Evolutionary conservation across 2,113 vertebrate species (phyloP).

Genomic region (Muntiacus muntjak): DNA sequence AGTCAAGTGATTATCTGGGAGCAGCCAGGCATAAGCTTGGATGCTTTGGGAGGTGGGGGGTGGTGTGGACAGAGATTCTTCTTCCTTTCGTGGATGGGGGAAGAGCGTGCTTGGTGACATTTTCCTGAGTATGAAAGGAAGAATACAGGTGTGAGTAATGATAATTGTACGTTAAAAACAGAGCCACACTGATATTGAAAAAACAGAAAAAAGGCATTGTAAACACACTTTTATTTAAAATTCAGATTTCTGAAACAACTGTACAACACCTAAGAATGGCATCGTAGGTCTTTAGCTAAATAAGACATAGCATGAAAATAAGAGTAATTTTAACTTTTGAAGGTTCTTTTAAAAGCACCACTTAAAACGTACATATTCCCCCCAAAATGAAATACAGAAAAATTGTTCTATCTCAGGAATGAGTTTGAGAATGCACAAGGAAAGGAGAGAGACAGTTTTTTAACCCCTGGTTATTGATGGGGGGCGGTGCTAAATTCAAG

Average conservation of each 20-base stretch:
- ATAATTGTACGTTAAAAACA: conserved; percentile 6
- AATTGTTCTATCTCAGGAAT: conserved; percentile 53
- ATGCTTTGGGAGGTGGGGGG: neutral
- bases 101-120: neutral
- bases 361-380: conserved; percentile 52
- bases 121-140: neutral
- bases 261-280: neutral
- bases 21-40: neutral
- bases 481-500: conserved; percentile 21
- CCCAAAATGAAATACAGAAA: conserved; percentile 59
- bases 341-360: conserved; percentile 70
- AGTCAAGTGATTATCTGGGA: neutral
- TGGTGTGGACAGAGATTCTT: neutral
- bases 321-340: conserved; percentile 36
- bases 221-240: conserved; percentile 56
- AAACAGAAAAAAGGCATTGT: neutral
- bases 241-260: conserved; percentile 26
- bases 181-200: neutral
- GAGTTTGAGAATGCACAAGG: conserved; percentile 37
- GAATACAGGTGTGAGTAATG: neutral
- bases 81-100: conserved; percentile 8
- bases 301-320: conserved; percentile 24
- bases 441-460: conserved; percentile 23
- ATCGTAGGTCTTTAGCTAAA: conserved; percentile 26
- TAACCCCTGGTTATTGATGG: neutral